These are phyloP conservation scores for Grammomys dolichurus DNA, from an alignment of 2,113 vertebrate genomes.

Conservation along the genomic window DNA sequence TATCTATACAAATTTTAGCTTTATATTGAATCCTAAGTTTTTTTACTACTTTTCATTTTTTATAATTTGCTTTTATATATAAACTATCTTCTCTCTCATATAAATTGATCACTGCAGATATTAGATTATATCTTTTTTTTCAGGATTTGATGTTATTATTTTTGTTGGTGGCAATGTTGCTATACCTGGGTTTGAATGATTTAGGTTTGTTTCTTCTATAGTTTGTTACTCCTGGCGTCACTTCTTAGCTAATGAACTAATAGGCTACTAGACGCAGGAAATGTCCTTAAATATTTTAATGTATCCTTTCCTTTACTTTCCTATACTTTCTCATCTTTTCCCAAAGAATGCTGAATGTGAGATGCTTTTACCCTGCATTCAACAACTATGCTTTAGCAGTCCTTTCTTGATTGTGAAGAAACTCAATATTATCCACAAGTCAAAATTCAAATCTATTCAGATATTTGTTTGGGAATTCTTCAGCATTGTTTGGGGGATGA, in stretches of 20 bases:
- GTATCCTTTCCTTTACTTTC: not conserved
- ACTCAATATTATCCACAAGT: not conserved
- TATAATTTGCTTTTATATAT: not conserved
- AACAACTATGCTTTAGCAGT: not conserved
- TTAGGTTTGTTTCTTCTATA: not conserved
- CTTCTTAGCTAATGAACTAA: not conserved
- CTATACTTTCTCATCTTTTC: not conserved
- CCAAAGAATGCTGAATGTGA: not conserved
- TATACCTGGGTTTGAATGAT: not conserved
- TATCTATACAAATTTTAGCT: not conserved
- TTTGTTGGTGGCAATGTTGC: not conserved
- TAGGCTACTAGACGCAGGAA: not conserved
- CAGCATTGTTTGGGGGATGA: not conserved
- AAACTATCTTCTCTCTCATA: not conserved
- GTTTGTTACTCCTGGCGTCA: not conserved
- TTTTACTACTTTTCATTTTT: not conserved
- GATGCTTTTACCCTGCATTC: not conserved
- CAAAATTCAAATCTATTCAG: too few species aligned
- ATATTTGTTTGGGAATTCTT: not conserved
- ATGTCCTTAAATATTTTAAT: not conserved
- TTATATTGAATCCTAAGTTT: too few species aligned
- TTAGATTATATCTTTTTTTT: not conserved
- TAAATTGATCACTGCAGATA: not conserved
- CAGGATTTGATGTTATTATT: not conserved
- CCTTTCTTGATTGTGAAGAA: not conserved